Evolutionary conservation across 2,797 vertebrate species (phyloP).

Genomic region (Micromesistius poutassou): DNA sequence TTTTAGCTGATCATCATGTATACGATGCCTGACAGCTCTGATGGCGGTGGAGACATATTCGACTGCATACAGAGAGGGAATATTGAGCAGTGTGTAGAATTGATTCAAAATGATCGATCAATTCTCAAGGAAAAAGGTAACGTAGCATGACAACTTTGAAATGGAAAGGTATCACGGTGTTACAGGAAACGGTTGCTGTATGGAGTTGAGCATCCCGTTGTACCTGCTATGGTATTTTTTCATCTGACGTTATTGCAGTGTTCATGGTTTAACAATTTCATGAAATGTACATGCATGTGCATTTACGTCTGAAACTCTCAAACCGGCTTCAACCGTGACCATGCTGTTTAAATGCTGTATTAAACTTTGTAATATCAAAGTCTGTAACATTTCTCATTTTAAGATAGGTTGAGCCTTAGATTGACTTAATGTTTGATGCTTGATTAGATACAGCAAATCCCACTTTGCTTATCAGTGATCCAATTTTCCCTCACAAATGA

Average conservation of each 20-base stretch:
- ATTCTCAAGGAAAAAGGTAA: constrained; percentile 72
- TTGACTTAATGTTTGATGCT: not conserved
- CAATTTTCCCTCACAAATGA: no score
- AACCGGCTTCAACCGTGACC: not conserved
- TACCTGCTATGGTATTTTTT: not conserved
- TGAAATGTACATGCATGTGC: not conserved
- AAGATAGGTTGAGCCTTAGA: not conserved
- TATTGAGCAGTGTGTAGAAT: constrained; percentile 63
- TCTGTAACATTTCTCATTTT: not conserved
- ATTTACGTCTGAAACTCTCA: not conserved
- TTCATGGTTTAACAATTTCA: not conserved
- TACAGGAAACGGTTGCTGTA: not conserved
- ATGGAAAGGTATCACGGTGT: not conserved
- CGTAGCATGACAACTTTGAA: not conserved
- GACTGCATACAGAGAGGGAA: constrained; percentile 72
- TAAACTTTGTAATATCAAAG: not conserved
- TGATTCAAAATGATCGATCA: constrained; percentile 63
- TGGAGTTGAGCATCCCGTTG: not conserved
- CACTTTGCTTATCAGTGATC: not conserved
- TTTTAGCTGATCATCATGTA: constrained; percentile 47
- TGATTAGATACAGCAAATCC: not conserved
- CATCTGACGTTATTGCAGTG: not conserved
- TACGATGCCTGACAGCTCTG: constrained; percentile 47
- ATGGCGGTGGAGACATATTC: constrained; percentile 66
- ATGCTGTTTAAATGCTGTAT: not conserved